Conservation (phyloP, 2,888 invertebrate species). For the Busseola fusca region DNA sequence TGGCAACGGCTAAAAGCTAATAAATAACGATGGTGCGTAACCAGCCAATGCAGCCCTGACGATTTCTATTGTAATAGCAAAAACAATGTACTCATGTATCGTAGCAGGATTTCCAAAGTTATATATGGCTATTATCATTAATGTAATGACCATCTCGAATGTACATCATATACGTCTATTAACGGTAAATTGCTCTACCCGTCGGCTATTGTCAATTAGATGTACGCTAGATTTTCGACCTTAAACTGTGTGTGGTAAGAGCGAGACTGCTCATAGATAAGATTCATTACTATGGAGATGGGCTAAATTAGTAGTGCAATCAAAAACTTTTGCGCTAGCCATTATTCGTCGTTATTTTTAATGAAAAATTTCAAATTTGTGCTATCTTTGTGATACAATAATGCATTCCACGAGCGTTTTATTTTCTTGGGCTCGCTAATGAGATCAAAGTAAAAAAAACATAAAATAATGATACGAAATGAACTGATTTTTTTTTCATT, state of each 20-base stretch:
- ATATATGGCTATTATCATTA: constrained; percentile 53
- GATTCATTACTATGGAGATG: constrained; percentile 50
- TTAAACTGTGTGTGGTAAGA: not conserved
- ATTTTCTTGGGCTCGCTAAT: not conserved
- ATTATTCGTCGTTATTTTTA: constrained; percentile 36
- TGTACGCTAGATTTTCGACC: constrained; percentile 25
- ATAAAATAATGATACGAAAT: too few relatives aligned
- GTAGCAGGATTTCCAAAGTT: constrained; percentile 45
- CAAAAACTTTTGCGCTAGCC: constrained; percentile 49
- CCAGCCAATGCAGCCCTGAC: not conserved
- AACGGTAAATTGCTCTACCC: constrained; percentile 51
- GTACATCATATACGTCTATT: constrained; percentile 56
- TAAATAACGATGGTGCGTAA: not conserved
- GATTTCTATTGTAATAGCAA: constrained; percentile 14
- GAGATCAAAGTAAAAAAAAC: not conserved
- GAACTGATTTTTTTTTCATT: too few relatives aligned
- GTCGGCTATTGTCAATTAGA: constrained; percentile 21
- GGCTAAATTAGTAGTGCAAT: constrained; percentile 52
- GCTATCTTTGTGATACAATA: constrained; percentile 4
- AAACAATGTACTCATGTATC: constrained; percentile 40
- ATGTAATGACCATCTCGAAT: constrained; percentile 53
- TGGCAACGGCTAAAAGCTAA: too few relatives aligned
- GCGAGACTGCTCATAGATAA: not conserved
- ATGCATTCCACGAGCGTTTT: not conserved
- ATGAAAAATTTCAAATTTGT: constrained; percentile 19